phyloP scores from a whole-genome alignment of 2,888 invertebrate species.

The Galeruca laticollis region DNA sequence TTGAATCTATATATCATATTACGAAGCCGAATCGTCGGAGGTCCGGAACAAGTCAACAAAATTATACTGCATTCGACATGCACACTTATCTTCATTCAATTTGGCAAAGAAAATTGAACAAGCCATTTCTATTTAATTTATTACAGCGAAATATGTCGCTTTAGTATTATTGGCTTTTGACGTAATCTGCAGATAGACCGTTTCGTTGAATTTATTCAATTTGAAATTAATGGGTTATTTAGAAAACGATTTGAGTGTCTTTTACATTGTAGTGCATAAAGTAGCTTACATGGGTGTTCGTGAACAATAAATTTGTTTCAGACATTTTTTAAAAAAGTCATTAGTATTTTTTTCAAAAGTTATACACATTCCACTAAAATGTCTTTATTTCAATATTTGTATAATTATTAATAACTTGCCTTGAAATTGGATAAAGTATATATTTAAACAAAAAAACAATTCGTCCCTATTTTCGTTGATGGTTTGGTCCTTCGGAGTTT shows the following conservation, averaged over 20 bases:
- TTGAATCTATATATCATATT: constrained; percentile 67
- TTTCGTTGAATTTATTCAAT: constrained; percentile 27
- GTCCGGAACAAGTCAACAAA: constrained; percentile 48
- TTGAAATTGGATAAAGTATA: too few species aligned
- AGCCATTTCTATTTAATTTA: constrained; percentile 44
- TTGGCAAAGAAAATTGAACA: constrained; percentile 46
- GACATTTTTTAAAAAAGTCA: too few species aligned
- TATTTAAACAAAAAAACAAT: too few species aligned
- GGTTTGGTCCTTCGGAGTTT: too few species aligned
- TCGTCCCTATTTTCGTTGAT: too few species aligned
- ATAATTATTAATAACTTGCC: too few species aligned
- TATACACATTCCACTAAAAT: too few species aligned
- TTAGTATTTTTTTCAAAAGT: too few species aligned
- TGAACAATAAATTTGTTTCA: too few species aligned
- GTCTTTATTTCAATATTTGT: too few species aligned
- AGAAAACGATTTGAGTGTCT: not conserved
- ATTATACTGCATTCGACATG: constrained; percentile 54
- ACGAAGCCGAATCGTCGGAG: constrained; percentile 30
- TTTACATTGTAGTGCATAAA: too few species aligned
- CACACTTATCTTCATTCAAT: constrained; percentile 51
- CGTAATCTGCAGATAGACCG: constrained; percentile 32
- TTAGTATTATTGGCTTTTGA: constrained; percentile 19
- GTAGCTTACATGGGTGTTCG: not conserved
- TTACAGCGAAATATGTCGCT: constrained; percentile 25
- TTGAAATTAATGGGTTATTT: constrained; percentile 6